These are phyloP conservation scores for Bambusicola thoracicus DNA, from an alignment of 2,113 vertebrate species.

Conservation along the genomic window DNA sequence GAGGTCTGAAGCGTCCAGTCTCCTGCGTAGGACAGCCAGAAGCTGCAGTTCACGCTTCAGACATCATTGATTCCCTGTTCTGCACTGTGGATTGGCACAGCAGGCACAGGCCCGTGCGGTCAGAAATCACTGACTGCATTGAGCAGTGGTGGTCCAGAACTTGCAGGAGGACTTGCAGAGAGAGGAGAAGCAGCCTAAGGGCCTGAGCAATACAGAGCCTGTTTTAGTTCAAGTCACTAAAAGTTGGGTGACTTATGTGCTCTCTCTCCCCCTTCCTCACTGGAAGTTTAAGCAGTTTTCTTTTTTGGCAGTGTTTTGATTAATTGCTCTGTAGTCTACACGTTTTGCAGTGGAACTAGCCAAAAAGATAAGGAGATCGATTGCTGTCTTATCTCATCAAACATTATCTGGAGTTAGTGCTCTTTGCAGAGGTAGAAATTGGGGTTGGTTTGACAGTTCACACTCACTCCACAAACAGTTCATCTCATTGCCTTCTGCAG, in stretches of 20 bases:
- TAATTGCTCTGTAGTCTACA: neutral
- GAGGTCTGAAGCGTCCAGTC: neutral
- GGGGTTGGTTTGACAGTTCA: neutral
- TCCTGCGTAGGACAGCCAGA: neutral
- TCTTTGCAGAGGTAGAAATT: neutral
- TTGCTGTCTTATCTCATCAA: conserved; percentile 3
- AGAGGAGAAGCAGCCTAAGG: neutral
- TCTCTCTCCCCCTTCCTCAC: neutral
- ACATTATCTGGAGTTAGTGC: neutral
- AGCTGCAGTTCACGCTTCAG: neutral
- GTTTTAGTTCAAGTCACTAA: neutral
- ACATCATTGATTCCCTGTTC: neutral
- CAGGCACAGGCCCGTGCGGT: neutral
- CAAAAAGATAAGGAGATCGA: neutral
- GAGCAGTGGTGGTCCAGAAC: neutral
- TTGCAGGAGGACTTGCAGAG: neutral
- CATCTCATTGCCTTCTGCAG: neutral
- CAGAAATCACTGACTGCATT: neutral
- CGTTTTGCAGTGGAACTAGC: neutral
- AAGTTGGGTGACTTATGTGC: neutral
- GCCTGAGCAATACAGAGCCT: neutral
- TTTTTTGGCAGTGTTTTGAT: neutral
- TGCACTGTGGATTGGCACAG: fast-evolving
- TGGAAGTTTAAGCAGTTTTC: neutral
- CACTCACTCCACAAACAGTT: neutral